Conservation (phyloP, 2,113 vertebrate species). For the Muntiacus reevesi region DNA sequence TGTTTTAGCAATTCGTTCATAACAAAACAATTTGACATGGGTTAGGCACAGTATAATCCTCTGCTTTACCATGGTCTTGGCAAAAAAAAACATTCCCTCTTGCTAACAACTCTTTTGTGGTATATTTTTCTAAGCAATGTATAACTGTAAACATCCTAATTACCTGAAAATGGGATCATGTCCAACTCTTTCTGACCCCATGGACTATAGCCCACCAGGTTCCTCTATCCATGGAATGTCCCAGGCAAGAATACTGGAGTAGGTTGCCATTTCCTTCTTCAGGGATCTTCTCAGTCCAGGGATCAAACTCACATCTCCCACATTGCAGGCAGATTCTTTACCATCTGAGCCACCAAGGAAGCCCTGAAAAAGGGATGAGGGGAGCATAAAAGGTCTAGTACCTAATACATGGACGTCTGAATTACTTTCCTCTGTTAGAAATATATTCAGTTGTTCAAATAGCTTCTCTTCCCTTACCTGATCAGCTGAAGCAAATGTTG, state of each 20-base stretch:
- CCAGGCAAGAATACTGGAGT: neutral
- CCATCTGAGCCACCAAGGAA: neutral
- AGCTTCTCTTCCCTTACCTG: neutral
- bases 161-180: neutral
- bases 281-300: neutral
- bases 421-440: neutral
- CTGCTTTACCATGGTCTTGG: neutral
- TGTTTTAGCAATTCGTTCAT: neutral
- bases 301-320: neutral
- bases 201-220: neutral
- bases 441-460: neutral
- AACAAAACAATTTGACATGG: neutral
- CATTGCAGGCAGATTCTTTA: neutral
- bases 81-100: neutral
- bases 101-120: neutral
- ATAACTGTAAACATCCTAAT: neutral
- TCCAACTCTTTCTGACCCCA: neutral
- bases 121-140: neutral
- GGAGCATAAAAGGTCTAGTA: neutral
- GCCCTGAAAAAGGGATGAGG: neutral
- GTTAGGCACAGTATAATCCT: neutral
- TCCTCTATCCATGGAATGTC: neutral
- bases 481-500: neutral
- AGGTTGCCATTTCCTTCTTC: neutral
- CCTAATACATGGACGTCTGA: neutral